A percentile compares a stretch with the other conserved stretches of the same genome.
phyloP scores from a whole-genome alignment of 2,888 invertebrate species.

The Lasioglossum morio region DNA sequence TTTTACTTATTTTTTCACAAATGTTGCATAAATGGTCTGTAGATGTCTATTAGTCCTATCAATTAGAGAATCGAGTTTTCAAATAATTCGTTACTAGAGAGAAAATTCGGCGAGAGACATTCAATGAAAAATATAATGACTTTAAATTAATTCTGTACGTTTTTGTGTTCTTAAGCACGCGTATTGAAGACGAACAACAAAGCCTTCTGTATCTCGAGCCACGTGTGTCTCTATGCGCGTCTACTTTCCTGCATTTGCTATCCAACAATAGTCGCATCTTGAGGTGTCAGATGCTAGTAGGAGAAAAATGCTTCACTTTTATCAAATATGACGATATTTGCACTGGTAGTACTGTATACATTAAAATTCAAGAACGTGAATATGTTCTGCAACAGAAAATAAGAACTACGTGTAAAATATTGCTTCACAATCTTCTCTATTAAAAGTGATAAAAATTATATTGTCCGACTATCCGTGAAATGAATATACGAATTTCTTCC shows the following conservation, averaged over 20 bases:
- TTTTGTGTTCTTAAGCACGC: no score
- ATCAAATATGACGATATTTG: not conserved
- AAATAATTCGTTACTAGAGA: not conserved
- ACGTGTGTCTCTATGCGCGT: not conserved
- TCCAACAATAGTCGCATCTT: not conserved
- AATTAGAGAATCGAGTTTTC: not conserved
- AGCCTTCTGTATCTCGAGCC: not conserved
- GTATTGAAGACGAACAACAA: not conserved
- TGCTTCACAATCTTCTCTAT: not conserved
- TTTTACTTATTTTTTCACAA: no score
- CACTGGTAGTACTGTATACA: not conserved
- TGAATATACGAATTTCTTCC: not conserved
- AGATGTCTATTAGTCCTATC: no score
- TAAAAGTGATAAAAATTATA: not conserved
- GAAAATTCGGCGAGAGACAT: no score
- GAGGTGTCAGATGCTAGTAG: not conserved
- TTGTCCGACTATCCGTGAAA: not conserved
- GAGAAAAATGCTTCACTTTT: not conserved
- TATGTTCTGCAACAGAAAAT: not conserved
- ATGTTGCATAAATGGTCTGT: no score
- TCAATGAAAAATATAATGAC: not conserved
- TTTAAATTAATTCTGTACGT: not conserved
- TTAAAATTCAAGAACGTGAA: not conserved
- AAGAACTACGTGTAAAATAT: not conserved
- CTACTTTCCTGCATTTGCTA: not conserved